Conservation (phyloP, 2,797 vertebrate species). For the Lycodopsis pacificus region DNA sequence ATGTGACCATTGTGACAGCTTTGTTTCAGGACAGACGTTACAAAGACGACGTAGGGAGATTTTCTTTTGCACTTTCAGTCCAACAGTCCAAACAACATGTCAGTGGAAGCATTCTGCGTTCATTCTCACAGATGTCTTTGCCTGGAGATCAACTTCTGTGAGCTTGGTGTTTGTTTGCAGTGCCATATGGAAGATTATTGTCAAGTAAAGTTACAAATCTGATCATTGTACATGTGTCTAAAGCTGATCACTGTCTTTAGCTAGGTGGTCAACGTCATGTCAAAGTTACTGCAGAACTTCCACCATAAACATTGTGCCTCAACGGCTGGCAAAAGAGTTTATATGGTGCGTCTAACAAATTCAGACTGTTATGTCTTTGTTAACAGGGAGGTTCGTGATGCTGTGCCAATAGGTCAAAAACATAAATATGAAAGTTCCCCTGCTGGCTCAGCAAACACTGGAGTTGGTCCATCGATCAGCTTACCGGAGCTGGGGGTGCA, state of each 20-base stretch:
- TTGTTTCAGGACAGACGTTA: slow-evolving; percentile 14
- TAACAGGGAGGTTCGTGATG: slow-evolving; percentile 36
- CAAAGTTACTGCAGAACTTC: slow-evolving; percentile 13
- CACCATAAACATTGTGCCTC: slow-evolving; percentile 16
- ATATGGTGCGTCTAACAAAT: slow-evolving; percentile 20
- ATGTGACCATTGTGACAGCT: slow-evolving; percentile 9
- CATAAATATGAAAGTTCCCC: slow-evolving; percentile 74
- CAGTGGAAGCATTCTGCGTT: background rate
- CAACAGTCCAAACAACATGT: background rate
- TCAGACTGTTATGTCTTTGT: slow-evolving; percentile 43
- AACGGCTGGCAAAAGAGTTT: background rate
- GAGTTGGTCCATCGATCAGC: slow-evolving; percentile 68
- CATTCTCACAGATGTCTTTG: background rate
- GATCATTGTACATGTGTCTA: background rate
- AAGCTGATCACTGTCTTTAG: background rate
- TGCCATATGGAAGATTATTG: background rate
- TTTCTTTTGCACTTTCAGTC: background rate
- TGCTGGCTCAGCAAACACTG: slow-evolving; percentile 66
- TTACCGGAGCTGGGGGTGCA: slow-evolving; percentile 47
- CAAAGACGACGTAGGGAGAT: background rate
- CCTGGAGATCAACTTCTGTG: background rate
- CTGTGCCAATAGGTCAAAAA: slow-evolving; percentile 70
- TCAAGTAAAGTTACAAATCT: background rate
- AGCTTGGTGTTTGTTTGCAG: background rate
- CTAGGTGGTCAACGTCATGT: background rate